phyloP scores from a whole-genome alignment of 2,797 vertebrate species.

The Clarias pachynema region DNA sequence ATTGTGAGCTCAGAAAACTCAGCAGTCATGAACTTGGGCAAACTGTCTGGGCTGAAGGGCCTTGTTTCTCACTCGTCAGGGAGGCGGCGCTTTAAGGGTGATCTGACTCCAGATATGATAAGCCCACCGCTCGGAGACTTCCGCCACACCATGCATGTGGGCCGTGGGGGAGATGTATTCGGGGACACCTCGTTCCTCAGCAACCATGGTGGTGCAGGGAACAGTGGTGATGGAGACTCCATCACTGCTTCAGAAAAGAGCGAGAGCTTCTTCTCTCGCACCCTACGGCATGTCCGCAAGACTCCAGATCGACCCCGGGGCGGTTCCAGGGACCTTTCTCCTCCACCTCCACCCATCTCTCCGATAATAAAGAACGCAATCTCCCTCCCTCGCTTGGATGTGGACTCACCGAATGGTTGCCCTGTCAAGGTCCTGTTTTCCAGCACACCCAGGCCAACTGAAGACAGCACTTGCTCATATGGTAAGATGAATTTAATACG shows the following conservation, averaged over 20 bases:
- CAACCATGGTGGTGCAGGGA: constrained; percentile 82
- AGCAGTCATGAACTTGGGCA: constrained; percentile 89
- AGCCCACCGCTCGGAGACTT: constrained; percentile 94
- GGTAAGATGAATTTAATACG: constrained; percentile 73
- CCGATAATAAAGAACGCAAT: constrained; percentile 97
- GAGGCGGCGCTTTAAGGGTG: constrained; percentile 82
- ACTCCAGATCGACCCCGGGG: constrained; percentile 71
- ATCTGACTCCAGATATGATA: constrained; percentile 93
- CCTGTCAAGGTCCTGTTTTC: constrained; percentile 81
- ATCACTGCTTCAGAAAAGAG: constrained; percentile 71
- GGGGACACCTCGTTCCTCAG: constrained; percentile 98
- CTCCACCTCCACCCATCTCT: constrained; percentile 81
- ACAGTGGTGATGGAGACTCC: constrained; percentile 54
- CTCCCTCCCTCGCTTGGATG: constrained; percentile 88
- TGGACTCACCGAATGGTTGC: constrained; percentile 75
- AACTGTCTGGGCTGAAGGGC: constrained; percentile 87
- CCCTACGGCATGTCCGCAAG: constrained; percentile 85
- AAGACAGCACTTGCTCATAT: constrained; percentile 77
- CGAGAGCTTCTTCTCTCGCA: constrained; percentile 85
- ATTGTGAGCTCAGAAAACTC: constrained; percentile 43
- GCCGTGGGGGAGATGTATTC: constrained; percentile 92
- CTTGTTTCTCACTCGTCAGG: constrained; percentile 87
- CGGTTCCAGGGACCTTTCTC: constrained; percentile 70
- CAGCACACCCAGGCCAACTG: constrained; percentile 71
- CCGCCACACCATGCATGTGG: constrained; percentile 97